A percentile compares a stretch with the other conserved stretches of the same genome.
Conservation (phyloP, 2,888 invertebrate genomes). For the Mechanitis messenoides region DNA sequence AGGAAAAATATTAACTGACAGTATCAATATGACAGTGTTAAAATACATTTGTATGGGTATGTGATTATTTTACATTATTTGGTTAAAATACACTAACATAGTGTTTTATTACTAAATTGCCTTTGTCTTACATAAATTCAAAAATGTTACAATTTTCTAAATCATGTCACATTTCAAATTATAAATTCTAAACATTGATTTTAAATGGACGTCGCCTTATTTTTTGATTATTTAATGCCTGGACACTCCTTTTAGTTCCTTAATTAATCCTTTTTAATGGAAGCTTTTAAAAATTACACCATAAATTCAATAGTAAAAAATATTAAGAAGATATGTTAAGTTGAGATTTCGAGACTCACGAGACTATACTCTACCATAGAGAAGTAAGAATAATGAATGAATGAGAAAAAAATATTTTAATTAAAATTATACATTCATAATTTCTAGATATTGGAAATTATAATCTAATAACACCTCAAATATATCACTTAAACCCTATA, state of each 20-base stretch:
- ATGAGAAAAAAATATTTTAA: too few relatives aligned
- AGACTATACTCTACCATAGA: not conserved
- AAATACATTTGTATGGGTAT: slow-evolving; percentile 8
- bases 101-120: slow-evolving; percentile 11
- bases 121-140: slow-evolving; percentile 5
- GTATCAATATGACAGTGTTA: slow-evolving; percentile 9
- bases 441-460: too few relatives aligned
- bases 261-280: too few relatives aligned
- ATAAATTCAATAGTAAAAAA: not conserved
- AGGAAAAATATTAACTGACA: slow-evolving; percentile 4
- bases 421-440: too few relatives aligned
- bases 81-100: not conserved
- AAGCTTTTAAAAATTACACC: too few relatives aligned
- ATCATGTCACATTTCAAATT: not conserved
- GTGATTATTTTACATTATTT: slow-evolving; percentile 8
- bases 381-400: not conserved
- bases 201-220: not conserved
- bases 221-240: not conserved
- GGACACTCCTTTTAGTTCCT: too few relatives aligned
- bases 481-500: too few relatives aligned
- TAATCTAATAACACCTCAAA: too few relatives aligned
- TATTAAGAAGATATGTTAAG: slow-evolving; percentile 3
- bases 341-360: slow-evolving; percentile 2
- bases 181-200: not conserved
- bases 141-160: not conserved